These are phyloP conservation scores for Iphiclides podalirius DNA, from an alignment of 2,888 invertebrate genomes.

Conservation along the genomic window DNA sequence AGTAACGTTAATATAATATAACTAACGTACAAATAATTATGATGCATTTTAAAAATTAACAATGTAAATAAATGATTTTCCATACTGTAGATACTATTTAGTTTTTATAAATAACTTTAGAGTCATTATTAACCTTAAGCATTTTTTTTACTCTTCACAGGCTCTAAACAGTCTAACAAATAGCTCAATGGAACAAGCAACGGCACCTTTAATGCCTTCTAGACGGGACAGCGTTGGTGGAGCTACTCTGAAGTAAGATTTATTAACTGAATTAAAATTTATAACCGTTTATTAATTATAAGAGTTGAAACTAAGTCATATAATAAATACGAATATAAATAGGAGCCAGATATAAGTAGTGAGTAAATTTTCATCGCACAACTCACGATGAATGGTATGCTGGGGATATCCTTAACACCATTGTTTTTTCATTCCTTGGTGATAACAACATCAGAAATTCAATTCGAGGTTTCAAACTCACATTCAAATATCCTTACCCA, in stretches of 20 bases:
- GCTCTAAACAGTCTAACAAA: conserved; percentile 89
- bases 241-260: conserved; percentile 77
- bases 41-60: background rate
- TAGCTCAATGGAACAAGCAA: conserved; percentile 76
- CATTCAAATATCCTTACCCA: too few species aligned
- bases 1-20: background rate
- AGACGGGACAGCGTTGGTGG: conserved; percentile 83
- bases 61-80: background rate
- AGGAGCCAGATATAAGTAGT: too few species aligned
- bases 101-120: background rate
- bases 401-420: too few species aligned
- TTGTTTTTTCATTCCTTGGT: too few species aligned
- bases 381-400: too few species aligned
- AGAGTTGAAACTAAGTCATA: too few species aligned
- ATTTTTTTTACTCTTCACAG: conserved; percentile 56
- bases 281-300: too few species aligned
- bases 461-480: too few species aligned
- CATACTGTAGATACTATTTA: background rate
- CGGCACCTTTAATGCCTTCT: conserved; percentile 83
- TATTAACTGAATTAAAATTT: background rate
- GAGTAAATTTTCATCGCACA: too few species aligned
- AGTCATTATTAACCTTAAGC: background rate
- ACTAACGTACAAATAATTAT: background rate
- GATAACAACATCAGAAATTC: too few species aligned
- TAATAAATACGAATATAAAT: too few species aligned